Conservation (phyloP, 2,888 invertebrate species). For the Drosophila cracens region DNA sequence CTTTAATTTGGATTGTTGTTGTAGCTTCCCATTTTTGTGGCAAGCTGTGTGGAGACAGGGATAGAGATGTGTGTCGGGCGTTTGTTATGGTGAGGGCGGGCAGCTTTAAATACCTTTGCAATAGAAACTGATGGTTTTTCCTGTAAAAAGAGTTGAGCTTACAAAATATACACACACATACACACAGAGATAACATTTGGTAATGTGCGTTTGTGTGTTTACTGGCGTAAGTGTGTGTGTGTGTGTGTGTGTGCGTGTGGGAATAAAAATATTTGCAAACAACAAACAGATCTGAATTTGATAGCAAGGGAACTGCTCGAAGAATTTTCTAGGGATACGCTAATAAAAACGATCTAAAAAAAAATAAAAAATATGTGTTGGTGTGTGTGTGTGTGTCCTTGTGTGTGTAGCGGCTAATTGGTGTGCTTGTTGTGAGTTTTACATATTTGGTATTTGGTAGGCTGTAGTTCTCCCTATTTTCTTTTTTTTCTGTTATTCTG, state of each 20-base stretch:
- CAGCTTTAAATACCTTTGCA: constrained; percentile 82
- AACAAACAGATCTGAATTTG: constrained; percentile 43
- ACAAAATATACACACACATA: constrained; percentile 68
- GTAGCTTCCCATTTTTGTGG: constrained; percentile 41
- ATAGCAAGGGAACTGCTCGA: constrained; percentile 45
- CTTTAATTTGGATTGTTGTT: constrained; percentile 58
- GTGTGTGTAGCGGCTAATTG: constrained; percentile 49
- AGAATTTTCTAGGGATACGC: constrained; percentile 19
- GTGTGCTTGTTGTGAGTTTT: constrained; percentile 34
- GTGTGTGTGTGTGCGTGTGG: constrained; percentile 7
- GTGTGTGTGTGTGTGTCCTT: constrained; percentile 16
- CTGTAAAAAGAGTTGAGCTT: constrained; percentile 82
- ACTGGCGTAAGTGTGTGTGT: constrained; percentile 10
- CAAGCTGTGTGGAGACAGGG: constrained; percentile 33
- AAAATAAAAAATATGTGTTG: constrained; percentile 7
- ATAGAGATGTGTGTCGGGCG: background rate
- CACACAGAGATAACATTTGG: constrained; percentile 41
- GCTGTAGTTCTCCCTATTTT: background rate
- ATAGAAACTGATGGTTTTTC: constrained; percentile 83
- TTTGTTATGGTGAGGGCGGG: constrained; percentile 40
- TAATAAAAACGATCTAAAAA: constrained; percentile 14
- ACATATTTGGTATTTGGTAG: constrained; percentile 7
- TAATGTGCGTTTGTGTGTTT: constrained; percentile 24
- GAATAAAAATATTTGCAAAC: constrained; percentile 25
- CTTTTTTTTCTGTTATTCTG: constrained; percentile 11